Conservation (phyloP, 2,888 invertebrate species). For the Nemotelus pantherinus region DNA sequence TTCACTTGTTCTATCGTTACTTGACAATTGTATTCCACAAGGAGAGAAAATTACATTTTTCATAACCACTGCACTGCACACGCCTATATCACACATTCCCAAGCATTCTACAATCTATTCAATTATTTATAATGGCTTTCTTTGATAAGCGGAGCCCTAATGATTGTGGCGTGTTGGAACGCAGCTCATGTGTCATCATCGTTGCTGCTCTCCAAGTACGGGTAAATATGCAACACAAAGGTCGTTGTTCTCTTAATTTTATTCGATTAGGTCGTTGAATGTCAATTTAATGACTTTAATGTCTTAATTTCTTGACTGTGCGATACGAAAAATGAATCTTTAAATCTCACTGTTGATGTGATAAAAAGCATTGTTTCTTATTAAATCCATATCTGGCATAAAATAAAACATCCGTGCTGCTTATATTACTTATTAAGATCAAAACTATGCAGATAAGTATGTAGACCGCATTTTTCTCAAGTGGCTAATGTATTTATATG, state of each 20-base stretch:
- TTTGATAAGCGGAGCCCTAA: constrained; percentile 25
- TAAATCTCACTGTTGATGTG: too few relatives aligned
- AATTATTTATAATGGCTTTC: constrained; percentile 28
- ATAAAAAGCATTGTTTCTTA: too few relatives aligned
- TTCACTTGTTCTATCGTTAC: too few relatives aligned
- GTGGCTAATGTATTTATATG: too few relatives aligned
- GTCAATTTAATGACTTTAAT: constrained; percentile 12
- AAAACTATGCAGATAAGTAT: too few relatives aligned
- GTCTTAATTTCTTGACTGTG: constrained; percentile 1
- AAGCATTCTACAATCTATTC: constrained; percentile 2
- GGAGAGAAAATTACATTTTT: too few relatives aligned
- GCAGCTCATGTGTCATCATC: constrained; percentile 3
- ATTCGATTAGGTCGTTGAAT: constrained; percentile 24
- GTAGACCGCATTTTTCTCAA: too few relatives aligned
- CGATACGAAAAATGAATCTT: neutral
- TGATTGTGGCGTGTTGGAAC: constrained; percentile 14
- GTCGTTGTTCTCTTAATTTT: constrained; percentile 26
- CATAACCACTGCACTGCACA: too few relatives aligned
- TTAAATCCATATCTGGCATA: too few relatives aligned
- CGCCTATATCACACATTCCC: neutral
- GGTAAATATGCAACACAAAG: constrained; percentile 11
- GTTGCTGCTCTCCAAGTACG: neutral
- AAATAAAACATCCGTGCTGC: too few relatives aligned
- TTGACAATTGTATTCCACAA: too few relatives aligned
- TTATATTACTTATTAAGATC: too few relatives aligned